Conservation (phyloP, 2,113 vertebrate genomes). For the Erythrocebus patas region DNA sequence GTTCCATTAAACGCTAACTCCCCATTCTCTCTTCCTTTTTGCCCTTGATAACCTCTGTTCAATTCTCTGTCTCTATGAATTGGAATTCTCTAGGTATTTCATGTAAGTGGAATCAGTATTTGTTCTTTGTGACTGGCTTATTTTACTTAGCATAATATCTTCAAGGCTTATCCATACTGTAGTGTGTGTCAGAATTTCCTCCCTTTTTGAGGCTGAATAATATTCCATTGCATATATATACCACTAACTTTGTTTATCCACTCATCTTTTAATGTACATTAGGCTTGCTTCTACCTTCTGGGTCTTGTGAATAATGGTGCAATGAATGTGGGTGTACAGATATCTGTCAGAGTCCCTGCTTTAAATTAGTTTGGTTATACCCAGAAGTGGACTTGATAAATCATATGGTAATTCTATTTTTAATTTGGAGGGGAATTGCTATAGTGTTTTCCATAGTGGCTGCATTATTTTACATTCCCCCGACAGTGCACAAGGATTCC, state of each 20-base stretch:
- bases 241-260: background rate
- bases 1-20: background rate
- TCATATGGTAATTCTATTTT: background rate
- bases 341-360: background rate
- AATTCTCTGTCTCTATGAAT: background rate
- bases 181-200: background rate
- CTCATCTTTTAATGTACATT: background rate
- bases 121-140: background rate
- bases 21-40: background rate
- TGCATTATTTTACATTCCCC: background rate
- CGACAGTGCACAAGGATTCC: background rate
- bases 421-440: background rate
- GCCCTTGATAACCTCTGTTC: background rate
- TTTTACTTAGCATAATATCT: background rate
- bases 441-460: background rate
- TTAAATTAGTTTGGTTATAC: background rate
- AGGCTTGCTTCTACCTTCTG: background rate
- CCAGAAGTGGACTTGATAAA: background rate
- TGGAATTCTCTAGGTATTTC: background rate
- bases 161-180: background rate
- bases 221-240: background rate
- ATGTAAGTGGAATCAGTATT: background rate
- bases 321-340: background rate
- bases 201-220: background rate
- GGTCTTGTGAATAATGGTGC: background rate